Base-by-base conservation (phyloP, 2,113 vertebrate species). In the Chascanopsetta lugubris region DNA sequence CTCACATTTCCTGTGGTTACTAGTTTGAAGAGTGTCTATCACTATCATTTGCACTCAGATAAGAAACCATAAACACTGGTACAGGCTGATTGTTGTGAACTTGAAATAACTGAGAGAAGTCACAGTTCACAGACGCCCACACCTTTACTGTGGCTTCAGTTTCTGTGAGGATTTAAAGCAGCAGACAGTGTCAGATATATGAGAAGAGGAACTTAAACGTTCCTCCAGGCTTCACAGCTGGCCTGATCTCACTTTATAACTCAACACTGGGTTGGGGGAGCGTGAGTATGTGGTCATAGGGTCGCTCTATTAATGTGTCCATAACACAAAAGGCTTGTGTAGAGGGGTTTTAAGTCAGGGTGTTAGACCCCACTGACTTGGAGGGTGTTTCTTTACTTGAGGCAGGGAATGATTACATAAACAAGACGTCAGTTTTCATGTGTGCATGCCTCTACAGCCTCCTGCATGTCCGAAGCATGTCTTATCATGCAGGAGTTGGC, bases 271-370 rank as follows among this genome's bases (percentile, higher is more conserved):
- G 68, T 38, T 67, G 74, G 60, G 68, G 62, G 63, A 77, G 58
- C 48, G 20, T 80, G 78, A 75, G 67, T 77, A 80, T 59, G 77
- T 85, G 83, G 83, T 86, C 85, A 87, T 74, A 58, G 75, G 73
- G 82, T 61, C 38, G 57, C 56, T 61, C 20, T 58, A 24, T 69
- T 70, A 75, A 72, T 59, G 62, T 51, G 45, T 60, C 64, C 68
- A 71, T 29, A 77, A 86, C 72, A 79, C 82, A 82, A 68, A 25
- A 8, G 11, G 20, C 43, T 43, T 63, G 59, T 27, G 50, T 60
- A 54, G n/a, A 42, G 26, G 51, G 34, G 50, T 26, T 72, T 38
- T 62, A 8, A 53, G 13, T 49, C 27, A 59, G 20, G 55, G 9
- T 51, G 54, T 42, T 65, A 47, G 53, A 36, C 20, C 8, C 49